phyloP scores from a whole-genome alignment of 2,113 vertebrate genomes.

The Hirundichthys speculiger region DNA sequence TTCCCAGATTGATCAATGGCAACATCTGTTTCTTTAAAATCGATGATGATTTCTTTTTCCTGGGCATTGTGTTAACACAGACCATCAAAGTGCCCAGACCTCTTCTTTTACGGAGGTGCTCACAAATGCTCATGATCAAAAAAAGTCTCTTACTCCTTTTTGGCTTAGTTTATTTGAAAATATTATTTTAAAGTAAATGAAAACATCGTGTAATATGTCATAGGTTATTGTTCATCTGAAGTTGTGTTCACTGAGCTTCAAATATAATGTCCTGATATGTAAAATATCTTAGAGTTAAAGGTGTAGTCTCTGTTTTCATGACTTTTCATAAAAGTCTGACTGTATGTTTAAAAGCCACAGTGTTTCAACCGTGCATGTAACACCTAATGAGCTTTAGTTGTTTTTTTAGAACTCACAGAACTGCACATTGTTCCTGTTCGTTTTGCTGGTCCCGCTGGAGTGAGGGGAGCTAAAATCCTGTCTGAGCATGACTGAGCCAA shows the following conservation, averaged over 20 bases:
- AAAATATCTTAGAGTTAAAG: no score
- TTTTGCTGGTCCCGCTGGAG: constrained; percentile 53
- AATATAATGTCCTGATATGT: no score
- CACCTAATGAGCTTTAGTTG: constrained; percentile 38
- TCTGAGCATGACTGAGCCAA: constrained; percentile 59
- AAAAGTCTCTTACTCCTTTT: no score
- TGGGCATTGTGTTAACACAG: background rate
- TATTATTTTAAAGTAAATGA: no score
- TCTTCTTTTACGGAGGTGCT: background rate
- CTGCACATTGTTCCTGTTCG: constrained; percentile 62
- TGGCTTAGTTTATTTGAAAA: no score
- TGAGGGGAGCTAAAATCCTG: constrained; percentile 52
- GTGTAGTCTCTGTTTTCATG: no score
- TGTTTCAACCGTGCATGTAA: constrained; percentile 4
- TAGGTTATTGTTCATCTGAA: no score
- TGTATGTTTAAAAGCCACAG: constrained; percentile 18
- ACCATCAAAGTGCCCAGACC: background rate
- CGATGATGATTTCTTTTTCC: background rate
- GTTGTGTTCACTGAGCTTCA: no score
- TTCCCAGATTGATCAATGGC: background rate
- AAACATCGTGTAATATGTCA: no score
- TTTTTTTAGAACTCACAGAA: constrained; percentile 33
- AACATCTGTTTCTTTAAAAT: background rate
- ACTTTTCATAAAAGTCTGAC: no score
- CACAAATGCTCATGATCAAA: background rate